Conservation (phyloP, 2,113 vertebrate genomes). For the Acanthochromis polyacanthus region DNA sequence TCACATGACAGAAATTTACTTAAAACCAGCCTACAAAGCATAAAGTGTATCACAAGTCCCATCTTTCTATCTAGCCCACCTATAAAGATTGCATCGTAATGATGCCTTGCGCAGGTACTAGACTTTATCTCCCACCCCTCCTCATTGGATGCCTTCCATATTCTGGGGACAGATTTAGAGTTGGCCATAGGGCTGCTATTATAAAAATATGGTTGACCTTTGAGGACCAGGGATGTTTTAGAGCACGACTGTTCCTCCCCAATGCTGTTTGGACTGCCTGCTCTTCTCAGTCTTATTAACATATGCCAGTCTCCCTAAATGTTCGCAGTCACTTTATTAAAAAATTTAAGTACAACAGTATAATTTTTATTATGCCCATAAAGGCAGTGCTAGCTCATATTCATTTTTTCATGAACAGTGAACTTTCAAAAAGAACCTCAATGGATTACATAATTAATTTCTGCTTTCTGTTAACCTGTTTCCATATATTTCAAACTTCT, state of each 20-base stretch:
- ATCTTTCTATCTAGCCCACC: constrained; percentile 44
- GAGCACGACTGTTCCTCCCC: constrained; percentile 53
- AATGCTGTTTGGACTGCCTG: constrained; percentile 68
- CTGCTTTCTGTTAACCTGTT: constrained; percentile 82
- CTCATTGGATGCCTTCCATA: constrained; percentile 50
- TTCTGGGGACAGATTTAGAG: constrained; percentile 78
- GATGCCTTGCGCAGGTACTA: constrained; percentile 38
- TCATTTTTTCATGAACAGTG: constrained; percentile 90
- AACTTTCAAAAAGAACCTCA: constrained; percentile 90
- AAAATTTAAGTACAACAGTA: constrained; percentile 93
- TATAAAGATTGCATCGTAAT: constrained; percentile 66
- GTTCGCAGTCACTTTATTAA: constrained; percentile 93
- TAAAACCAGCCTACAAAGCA: constrained; percentile 56
- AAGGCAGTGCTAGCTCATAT: constrained; percentile 90
- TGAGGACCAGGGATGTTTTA: constrained; percentile 68
- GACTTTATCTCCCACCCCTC: constrained; percentile 55
- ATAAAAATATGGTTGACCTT: constrained; percentile 86
- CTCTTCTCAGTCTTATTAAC: constrained; percentile 83
- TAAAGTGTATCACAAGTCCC: constrained; percentile 24
- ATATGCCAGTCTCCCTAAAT: constrained; percentile 93
- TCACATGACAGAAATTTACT: constrained; percentile 53
- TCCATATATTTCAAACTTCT: constrained; percentile 53
- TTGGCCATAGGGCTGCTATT: constrained; percentile 76
- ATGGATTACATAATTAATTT: constrained; percentile 88
- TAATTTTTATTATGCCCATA: constrained; percentile 94